These are phyloP conservation scores for Argentina silus DNA, from an alignment of 2,797 vertebrate genomes.

Conservation along the genomic window DNA sequence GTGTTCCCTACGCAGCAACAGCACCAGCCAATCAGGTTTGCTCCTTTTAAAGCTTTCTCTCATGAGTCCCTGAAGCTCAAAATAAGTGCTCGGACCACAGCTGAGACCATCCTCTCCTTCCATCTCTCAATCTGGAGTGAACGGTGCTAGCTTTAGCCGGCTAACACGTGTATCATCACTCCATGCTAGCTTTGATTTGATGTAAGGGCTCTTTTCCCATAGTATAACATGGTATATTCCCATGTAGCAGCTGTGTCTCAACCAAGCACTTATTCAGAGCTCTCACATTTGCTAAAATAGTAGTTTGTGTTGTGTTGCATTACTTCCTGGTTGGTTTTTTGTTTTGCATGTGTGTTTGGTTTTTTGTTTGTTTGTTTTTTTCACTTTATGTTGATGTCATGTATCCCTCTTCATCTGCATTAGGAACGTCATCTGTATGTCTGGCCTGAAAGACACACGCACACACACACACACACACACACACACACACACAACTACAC, in stretches of 20 bases:
- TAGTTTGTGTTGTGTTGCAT: slow-evolving; percentile 95
- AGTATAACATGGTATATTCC: too few species aligned
- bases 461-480: slow-evolving; percentile 5
- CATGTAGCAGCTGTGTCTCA: slow-evolving; percentile 66
- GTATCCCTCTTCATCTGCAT: slow-evolving; percentile 62
- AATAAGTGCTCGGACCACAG: slow-evolving; percentile 84
- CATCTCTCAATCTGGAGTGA: slow-evolving; percentile 54
- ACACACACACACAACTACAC: slow-evolving; percentile 18
- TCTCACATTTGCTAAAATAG: slow-evolving; percentile 94
- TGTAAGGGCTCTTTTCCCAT: too few species aligned
- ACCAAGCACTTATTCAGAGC: slow-evolving; percentile 96
- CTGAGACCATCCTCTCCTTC: neutral
- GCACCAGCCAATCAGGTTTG: slow-evolving; percentile 99
- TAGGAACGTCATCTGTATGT: slow-evolving; percentile 55
- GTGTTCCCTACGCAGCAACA: slow-evolving; percentile 99
- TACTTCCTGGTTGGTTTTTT: slow-evolving; percentile 87
- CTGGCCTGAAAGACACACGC: slow-evolving; percentile 56
- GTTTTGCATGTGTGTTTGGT: slow-evolving; percentile 73
- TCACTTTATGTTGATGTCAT: slow-evolving; percentile 53
- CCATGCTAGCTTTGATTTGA: too few species aligned
- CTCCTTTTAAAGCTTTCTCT: slow-evolving; percentile 99
- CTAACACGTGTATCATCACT: too few species aligned
- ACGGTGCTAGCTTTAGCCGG: slow-evolving; percentile 57
- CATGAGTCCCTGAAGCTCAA: slow-evolving; percentile 96
- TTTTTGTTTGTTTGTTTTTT: slow-evolving; percentile 65